phyloP scores from a whole-genome alignment of 2,113 vertebrate genomes.

The Rana temporaria region DNA sequence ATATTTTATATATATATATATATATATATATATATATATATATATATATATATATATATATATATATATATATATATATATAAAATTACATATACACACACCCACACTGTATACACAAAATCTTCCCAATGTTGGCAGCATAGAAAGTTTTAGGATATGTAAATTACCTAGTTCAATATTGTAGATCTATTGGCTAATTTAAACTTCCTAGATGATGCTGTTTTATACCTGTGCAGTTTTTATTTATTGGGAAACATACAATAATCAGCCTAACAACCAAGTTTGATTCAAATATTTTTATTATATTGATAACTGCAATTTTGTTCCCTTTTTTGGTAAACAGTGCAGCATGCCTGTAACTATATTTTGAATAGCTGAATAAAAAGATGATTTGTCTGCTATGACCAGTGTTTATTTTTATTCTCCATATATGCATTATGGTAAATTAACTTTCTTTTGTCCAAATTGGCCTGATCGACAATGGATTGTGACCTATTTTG shows the following conservation, averaged over 20 bases:
- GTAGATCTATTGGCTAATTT: not conserved
- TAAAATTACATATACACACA: no score
- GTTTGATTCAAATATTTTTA: not conserved
- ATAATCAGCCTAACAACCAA: not conserved
- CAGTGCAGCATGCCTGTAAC: slow-evolving; percentile 13
- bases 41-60: no score
- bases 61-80: no score
- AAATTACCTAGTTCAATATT: not conserved
- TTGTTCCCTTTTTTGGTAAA: slow-evolving; percentile 2
- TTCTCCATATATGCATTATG: not conserved
- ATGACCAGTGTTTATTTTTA: not conserved
- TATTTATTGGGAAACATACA: slow-evolving; percentile 33
- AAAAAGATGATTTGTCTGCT: slow-evolving; percentile 45
- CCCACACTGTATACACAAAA: not conserved
- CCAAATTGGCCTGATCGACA: not conserved
- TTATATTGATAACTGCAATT: not conserved
- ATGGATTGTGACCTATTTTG: no score
- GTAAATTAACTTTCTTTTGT: not conserved
- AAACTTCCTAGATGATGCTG: not conserved
- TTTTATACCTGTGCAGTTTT: not conserved
- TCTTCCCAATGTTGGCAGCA: not conserved
- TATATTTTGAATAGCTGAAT: slow-evolving; percentile 35
- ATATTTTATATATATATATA: no score
- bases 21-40: no score
- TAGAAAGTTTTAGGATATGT: not conserved